These are phyloP conservation scores for Leptopterna dolabrata DNA, from an alignment of 2,888 invertebrate genomes.

Conservation along the genomic window DNA sequence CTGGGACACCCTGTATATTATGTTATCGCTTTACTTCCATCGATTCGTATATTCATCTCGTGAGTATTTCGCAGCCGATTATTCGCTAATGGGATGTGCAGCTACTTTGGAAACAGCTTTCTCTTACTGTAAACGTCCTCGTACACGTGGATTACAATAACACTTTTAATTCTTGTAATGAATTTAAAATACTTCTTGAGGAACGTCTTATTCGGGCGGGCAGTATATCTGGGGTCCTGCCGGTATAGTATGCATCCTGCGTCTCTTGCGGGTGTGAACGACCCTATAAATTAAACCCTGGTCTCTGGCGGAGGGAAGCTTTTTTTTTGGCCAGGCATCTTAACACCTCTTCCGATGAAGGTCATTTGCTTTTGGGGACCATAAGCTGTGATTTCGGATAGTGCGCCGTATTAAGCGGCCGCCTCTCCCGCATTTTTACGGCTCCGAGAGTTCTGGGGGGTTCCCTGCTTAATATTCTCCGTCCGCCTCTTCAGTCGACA, in stretches of 20 bases:
- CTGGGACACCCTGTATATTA: too few species aligned
- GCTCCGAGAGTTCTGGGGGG: background rate
- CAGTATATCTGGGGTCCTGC: background rate
- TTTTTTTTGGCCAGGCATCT: slow-evolving; percentile 12
- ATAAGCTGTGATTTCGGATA: slow-evolving; percentile 43
- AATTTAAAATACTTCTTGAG: too few species aligned
- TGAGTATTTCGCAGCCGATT: too few species aligned
- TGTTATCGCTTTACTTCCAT: too few species aligned
- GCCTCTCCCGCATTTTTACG: background rate
- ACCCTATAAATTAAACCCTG: slow-evolving; percentile 29
- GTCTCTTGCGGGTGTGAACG: slow-evolving; percentile 38
- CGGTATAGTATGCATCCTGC: slow-evolving; percentile 31
- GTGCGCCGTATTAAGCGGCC: slow-evolving; percentile 2
- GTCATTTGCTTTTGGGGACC: slow-evolving; percentile 40
- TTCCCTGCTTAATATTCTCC: background rate
- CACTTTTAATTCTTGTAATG: too few species aligned
- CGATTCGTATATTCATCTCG: too few species aligned
- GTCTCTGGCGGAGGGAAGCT: background rate
- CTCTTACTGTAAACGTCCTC: too few species aligned
- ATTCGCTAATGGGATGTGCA: too few species aligned
- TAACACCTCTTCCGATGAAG: slow-evolving; percentile 42
- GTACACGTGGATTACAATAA: too few species aligned
- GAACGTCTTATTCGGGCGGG: background rate
- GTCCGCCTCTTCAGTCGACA: background rate
- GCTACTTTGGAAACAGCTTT: too few species aligned